phyloP scores from a whole-genome alignment of 2,888 invertebrate genomes.

The Parthenolecanium corni region DNA sequence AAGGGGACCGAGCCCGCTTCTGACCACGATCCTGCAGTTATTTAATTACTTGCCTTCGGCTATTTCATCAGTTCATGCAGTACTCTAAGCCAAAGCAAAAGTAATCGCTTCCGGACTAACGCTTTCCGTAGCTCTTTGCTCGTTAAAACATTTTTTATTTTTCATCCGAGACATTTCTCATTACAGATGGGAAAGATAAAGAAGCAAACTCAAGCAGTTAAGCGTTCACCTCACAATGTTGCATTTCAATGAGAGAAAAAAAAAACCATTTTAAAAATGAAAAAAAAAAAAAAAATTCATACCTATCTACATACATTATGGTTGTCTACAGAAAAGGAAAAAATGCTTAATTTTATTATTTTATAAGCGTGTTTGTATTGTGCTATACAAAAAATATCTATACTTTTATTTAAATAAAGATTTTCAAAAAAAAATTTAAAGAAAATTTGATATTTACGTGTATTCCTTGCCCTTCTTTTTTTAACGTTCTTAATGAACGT shows the following conservation, averaged over 20 bases:
- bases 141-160: not conserved
- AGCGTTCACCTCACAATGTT: not conserved
- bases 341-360: conserved; percentile 23
- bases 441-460: not conserved
- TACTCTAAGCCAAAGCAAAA: too few species aligned
- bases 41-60: too few species aligned
- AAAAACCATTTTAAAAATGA: conserved; percentile 2
- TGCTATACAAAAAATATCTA: not conserved
- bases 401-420: not conserved
- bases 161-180: too few species aligned
- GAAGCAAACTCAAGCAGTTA: conserved; percentile 14
- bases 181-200: conserved; percentile 19
- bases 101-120: too few species aligned
- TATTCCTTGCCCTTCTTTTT: not conserved
- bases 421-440: not conserved
- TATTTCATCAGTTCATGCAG: too few species aligned
- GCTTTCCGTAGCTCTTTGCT: too few species aligned
- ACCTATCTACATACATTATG: conserved; percentile 1
- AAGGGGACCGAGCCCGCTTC: too few species aligned
- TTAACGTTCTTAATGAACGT: not conserved
- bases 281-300: not conserved
- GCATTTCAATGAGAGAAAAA: not conserved
- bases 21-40: too few species aligned
- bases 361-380: conserved; percentile 17
- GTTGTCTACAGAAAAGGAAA: conserved; percentile 1